Percentiles rank a stretch among this genome's conserved stretches.
These are phyloP conservation scores for Tenthredo amoena DNA, from an alignment of 2,888 invertebrate genomes.

Conservation along the genomic window DNA sequence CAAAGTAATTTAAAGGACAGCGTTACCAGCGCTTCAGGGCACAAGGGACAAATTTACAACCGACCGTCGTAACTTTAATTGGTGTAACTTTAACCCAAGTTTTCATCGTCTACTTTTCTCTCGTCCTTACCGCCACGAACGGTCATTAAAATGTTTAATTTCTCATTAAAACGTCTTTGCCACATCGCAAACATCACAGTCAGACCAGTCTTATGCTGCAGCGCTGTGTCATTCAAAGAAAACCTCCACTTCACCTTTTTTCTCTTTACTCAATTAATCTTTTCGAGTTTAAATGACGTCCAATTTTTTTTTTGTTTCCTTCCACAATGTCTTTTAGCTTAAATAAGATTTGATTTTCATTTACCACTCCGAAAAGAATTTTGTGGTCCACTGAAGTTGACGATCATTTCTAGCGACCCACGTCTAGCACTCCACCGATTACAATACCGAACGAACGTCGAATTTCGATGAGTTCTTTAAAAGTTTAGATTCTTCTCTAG, in stretches of 20 bases:
- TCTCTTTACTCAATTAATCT: neutral
- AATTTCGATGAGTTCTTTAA: neutral
- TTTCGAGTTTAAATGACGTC: neutral
- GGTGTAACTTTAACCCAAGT: slow-evolving; percentile 30
- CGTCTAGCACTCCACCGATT: neutral
- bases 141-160: slow-evolving; percentile 49
- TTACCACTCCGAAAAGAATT: neutral
- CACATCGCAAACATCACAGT: slow-evolving; percentile 12
- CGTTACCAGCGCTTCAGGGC: neutral
- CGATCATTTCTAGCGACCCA: neutral
- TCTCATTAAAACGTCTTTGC: slow-evolving; percentile 6
- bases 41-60: slow-evolving; percentile 12
- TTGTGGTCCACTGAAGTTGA: neutral
- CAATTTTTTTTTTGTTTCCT: neutral
- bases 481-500: neutral
- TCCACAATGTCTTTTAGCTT: neutral
- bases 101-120: slow-evolving; percentile 32
- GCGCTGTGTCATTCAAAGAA: neutral
- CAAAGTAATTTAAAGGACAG: slow-evolving; percentile 21
- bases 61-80: slow-evolving; percentile 41
- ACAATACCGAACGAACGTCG: neutral
- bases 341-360: neutral
- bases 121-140: neutral
- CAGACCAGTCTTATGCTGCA: neutral
- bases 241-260: neutral